Evolutionary conservation across 2,797 vertebrate species (phyloP).

Genomic region (Eleutherodactylus coqui): DNA sequence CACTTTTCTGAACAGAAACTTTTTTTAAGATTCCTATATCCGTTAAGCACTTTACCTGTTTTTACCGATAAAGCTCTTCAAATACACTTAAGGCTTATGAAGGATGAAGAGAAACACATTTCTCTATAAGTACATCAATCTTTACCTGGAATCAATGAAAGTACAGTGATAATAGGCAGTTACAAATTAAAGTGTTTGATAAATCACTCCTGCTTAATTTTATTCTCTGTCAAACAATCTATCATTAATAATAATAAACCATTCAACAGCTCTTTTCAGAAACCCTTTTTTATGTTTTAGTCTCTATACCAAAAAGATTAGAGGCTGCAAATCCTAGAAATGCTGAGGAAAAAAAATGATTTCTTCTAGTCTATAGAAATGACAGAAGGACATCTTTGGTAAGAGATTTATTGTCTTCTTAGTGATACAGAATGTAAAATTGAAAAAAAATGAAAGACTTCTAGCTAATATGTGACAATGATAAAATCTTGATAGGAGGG

Average conservation of each 20-base stretch:
- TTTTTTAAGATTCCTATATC: conserved; percentile 3
- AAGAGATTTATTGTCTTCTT: conserved; percentile 25
- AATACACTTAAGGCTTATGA: conserved; percentile 20
- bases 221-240: conserved; percentile 59
- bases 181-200: conserved; percentile 57
- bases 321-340: conserved; percentile 32
- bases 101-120: conserved; percentile 36
- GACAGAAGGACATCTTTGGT: conserved; percentile 33
- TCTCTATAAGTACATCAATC: conserved; percentile 48
- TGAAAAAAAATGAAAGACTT: not conserved
- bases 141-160: conserved; percentile 53
- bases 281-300: conserved; percentile 18
- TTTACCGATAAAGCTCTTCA: conserved; percentile 9
- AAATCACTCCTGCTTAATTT: conserved; percentile 56
- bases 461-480: not conserved
- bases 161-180: conserved; percentile 49
- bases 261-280: conserved; percentile 27
- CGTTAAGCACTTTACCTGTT: conserved; percentile 28
- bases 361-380: conserved; percentile 9
- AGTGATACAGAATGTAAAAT: conserved; percentile 8
- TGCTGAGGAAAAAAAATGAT: conserved; percentile 17
- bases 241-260: conserved; percentile 56
- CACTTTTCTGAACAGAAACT: not conserved
- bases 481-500: not conserved
- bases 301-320: conserved; percentile 38